Evolutionary conservation across 2,797 vertebrate species (phyloP), one percentile per base, ranked within the genome.

Genomic region (Chaetodon trifasciatus): DNA sequence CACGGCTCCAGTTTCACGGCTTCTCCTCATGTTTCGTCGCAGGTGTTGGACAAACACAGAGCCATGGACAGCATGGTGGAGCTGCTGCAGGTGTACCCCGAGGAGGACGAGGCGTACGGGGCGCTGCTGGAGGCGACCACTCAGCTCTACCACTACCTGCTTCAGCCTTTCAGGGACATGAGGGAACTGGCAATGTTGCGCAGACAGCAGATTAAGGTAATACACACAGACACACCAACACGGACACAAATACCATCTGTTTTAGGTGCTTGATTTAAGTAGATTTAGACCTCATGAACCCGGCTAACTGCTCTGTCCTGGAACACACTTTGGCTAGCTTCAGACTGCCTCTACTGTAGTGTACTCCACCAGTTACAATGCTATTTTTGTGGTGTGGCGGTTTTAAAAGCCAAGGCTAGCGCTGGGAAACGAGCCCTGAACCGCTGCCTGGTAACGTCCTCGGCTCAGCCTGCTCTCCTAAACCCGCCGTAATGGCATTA

Each of bases 91-190:
- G 87, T 99, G 42, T 99, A 99, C 92, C 95, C 96, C 0, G 96
- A 97, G 96, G 98, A 99, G 93, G 98, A 99, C 64, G 96, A 98
- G 88, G 97, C 96, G 1, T 98, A 97, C 32, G 94, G 94, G 28
- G 96, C 94, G 50, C 96, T 99, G 83, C 96, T 97, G 86, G 98
- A 99, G 94, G 97, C 97, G 0, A 98, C 97, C 1, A 99, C 96
- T 0, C 97, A 98, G 86, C 96, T 99, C 16, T 99, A 99, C 90
- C 98, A 99, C 93, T 99, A 98, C 88, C 94, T 99, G 83, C 95
- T 99, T 3, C 98, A 99, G 87, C 98, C 98, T 3, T 99, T 99
- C 92, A 95, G 98, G 91, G 98, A 99, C 94, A 99, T 99, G 97
- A 95, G 98, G 82, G 98, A 99, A 53, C 95, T 99, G 80, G 98